Evolutionary conservation across 2,113 vertebrate species (phyloP).

Genomic region (Sinocyclocheilus anshuiensis): DNA sequence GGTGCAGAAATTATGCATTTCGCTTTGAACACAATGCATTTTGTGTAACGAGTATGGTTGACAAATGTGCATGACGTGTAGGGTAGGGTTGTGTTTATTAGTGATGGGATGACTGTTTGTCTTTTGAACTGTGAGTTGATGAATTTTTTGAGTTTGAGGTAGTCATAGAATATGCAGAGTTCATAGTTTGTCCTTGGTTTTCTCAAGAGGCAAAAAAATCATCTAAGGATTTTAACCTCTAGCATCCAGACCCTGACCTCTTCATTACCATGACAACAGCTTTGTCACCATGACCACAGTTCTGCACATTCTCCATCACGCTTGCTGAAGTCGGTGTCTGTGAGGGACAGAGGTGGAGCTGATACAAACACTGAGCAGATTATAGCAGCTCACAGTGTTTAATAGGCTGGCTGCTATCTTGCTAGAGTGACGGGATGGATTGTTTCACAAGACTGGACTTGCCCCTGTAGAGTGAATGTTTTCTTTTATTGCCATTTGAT

Average conservation of each 20-base stretch:
- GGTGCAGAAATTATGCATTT: not conserved
- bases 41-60: not conserved
- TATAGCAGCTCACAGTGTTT: conserved; percentile 31
- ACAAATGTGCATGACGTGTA: not conserved
- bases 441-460: conserved; percentile 27
- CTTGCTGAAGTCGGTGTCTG: not conserved
- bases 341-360: conserved; percentile 34
- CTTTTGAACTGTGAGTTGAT: not conserved
- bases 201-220: no score
- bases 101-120: not conserved
- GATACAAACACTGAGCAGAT: conserved; percentile 22
- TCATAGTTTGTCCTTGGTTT: not conserved
- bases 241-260: conserved; percentile 28
- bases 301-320: conserved; percentile 30
- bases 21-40: not conserved
- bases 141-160: no score
- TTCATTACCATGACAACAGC: conserved; percentile 24
- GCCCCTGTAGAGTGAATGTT: conserved; percentile 26
- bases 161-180: not conserved
- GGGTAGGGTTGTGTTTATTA: not conserved
- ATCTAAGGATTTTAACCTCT: not conserved
- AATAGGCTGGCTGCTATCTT: conserved; percentile 1
- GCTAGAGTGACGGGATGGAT: conserved; percentile 3
- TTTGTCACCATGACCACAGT: conserved; percentile 40
- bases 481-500: conserved; percentile 11